Evolutionary conservation across 2,888 invertebrate species (phyloP).

Genomic region (Diaperis boleti): DNA sequence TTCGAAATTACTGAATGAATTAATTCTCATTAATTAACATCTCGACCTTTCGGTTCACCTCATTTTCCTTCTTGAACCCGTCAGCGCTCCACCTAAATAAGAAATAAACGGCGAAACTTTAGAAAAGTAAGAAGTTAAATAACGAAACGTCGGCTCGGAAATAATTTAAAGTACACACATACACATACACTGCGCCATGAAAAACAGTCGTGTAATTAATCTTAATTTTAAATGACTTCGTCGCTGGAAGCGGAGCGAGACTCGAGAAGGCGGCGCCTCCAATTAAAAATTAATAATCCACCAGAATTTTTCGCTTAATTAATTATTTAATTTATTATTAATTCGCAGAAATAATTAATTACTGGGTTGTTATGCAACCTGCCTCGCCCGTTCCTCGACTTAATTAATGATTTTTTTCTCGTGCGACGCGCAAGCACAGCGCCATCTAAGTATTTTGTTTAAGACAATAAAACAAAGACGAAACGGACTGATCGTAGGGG

Average conservation of each 20-base stretch:
- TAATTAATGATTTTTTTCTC: constrained; percentile 18
- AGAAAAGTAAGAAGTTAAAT: constrained; percentile 59
- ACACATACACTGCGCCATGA: constrained; percentile 48
- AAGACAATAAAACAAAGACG: constrained; percentile 12
- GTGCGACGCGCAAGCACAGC: neutral
- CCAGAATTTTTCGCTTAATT: constrained; percentile 40
- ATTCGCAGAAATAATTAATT: constrained; percentile 32
- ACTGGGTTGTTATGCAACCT: constrained; percentile 1
- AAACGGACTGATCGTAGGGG: no score
- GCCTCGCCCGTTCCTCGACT: neutral
- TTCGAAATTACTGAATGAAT: no score
- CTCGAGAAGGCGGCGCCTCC: constrained; percentile 25
- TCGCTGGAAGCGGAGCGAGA: constrained; percentile 26
- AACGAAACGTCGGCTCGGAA: constrained; percentile 57
- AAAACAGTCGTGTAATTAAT: constrained; percentile 63
- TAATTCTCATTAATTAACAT: no score
- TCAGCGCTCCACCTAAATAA: no score
- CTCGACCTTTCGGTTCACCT: no score
- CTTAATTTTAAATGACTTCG: constrained; percentile 64
- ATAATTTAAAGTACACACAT: constrained; percentile 57
- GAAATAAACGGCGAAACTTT: constrained; percentile 55
- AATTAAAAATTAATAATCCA: constrained; percentile 42
- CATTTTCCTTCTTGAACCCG: no score
- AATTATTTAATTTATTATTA: constrained; percentile 39
- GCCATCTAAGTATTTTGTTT: constrained; percentile 16